Evolutionary conservation across 1,140 invertebrate genomes (phyloP), one percentile per base, ranked within the genome.

Genomic region (Macrostomum lignano): DNA sequence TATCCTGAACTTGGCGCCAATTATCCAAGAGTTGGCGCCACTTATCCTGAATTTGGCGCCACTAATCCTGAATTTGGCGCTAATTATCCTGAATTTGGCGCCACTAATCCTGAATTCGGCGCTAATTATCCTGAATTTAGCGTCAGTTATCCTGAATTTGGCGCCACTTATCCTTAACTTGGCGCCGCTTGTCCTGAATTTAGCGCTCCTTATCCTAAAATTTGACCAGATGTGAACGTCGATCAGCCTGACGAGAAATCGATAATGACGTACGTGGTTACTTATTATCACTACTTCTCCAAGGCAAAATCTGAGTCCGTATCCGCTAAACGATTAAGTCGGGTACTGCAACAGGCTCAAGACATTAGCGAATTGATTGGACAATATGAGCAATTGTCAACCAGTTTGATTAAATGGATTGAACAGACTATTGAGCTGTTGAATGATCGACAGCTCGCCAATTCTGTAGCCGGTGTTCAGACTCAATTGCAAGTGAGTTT

Each of bases 231-330:
- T 64, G 79, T 98, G 21, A 91, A 74, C 50, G 84, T 96, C 17
- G 88, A 96, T 45, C 78, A 81, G 60, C 88, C 86, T 44, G 86
- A 94, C 64, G 86, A 94, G 65, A 66, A 84, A 51, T 86, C 82
- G 40, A 79, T 94, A 49, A 96, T 96, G 84, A 93, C 86, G 42
- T 96, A 94, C 64, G 82, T 96, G 38, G 94, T 84, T 17, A 88
- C 82, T 36, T 96, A 94, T 66, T 96, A 96, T 67, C 88, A 96
- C 58, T 96, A 94, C 66, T 98, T 98, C 66, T 93, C 82, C 41
- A 96, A 96, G 60, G 74, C 94, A 71, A 96, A 94, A 63, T 77
- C 86, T 49, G 91, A 96, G 56, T 91, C 82, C 2, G 88, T 98
- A 1, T 86, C 96, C 55, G 84, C 82, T 39, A 88, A 88, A 58